Evolutionary conservation across 1,140 invertebrate species (phyloP), one percentile per base, ranked within the genome.

Genomic region (Drosophila setifemur): DNA sequence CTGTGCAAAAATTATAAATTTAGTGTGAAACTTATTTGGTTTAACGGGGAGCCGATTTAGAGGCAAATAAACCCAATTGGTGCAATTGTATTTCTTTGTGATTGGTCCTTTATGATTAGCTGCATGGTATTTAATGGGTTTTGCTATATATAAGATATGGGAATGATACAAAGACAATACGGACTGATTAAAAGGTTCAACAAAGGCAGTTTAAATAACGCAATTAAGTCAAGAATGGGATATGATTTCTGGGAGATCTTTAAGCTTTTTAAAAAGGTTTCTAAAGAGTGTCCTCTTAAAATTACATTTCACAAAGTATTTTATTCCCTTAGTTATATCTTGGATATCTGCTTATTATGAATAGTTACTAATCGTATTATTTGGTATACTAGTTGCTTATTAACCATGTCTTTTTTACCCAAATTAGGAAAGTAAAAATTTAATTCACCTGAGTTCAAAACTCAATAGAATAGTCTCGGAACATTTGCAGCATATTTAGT

Each of bases 11-110:
- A 11, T 25, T 61, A 16, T 0, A 58, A 26, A 31, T 58, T 19
- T 14, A 23, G 40, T 31, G 7, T 33, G 7, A 33, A 33, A 50
- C 29, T 54, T 23, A 11, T 23, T 28, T 43, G 12, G 4, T 52
- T 23, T 31, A 1, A 9, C 6, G 16, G 19, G 4, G 35, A 31
- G 25, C 1, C 7, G 5, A 14, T 31, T 19, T 7, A 9, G 6
- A 18, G 29, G 11, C n/a, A 54, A 55, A 42, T 42, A 55, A 55
- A 55, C 7, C 7, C 12, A 5, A 19, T 19, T 33, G 25, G 11
- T 9, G 4, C 9, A 11, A 35, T 48, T 6, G 23, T 16, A 28
- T 21, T 31, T 8, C 25, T 45, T 7, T 25, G 19, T n/a, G n/a
- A n/a, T n/a, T n/a, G n/a, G n/a, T n/a, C n/a, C n/a, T n/a, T n/a